These are phyloP conservation scores for Sipha maydis DNA, from an alignment of 2,888 invertebrate species.

Conservation along the genomic window DNA sequence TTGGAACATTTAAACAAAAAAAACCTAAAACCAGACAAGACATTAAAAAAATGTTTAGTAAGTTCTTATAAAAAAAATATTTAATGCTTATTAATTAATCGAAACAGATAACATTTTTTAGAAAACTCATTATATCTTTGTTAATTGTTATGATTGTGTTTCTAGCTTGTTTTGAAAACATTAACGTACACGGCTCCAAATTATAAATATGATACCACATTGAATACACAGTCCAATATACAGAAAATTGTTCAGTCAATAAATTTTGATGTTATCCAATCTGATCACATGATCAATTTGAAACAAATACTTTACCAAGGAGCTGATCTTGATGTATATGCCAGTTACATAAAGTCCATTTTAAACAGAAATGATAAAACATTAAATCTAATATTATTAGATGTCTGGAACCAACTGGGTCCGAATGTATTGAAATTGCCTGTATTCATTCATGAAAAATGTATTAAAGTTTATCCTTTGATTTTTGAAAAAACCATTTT, in stretches of 20 bases:
- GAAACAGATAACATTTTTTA: background rate
- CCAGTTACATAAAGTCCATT: constrained; percentile 23
- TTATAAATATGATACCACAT: background rate
- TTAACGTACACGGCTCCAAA: constrained; percentile 18
- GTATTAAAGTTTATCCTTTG: constrained; percentile 28
- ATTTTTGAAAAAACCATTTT: constrained; percentile 55
- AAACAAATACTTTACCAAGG: constrained; percentile 29
- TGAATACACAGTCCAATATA: background rate
- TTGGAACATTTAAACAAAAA: constrained; percentile 41
- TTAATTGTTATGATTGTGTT: background rate
- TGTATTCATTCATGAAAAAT: constrained; percentile 35
- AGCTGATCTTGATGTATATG: constrained; percentile 13
- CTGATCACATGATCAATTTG: constrained; percentile 7
- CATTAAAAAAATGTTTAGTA: constrained; percentile 19
- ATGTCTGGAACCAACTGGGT: constrained; percentile 39
- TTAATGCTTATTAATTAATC: too few species aligned
- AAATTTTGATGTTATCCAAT: constrained; percentile 25
- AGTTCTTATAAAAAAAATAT: background rate
- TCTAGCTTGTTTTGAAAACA: constrained; percentile 25
- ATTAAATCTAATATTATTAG: constrained; percentile 37
- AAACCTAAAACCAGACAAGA: background rate
- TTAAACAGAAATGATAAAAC: constrained; percentile 41
- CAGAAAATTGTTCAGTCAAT: constrained; percentile 9
- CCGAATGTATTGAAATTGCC: constrained; percentile 30
- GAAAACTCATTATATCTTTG: background rate